These are phyloP conservation scores for Physeter macrocephalus DNA, from an alignment of 2,113 vertebrate species.

Conservation along the genomic window DNA sequence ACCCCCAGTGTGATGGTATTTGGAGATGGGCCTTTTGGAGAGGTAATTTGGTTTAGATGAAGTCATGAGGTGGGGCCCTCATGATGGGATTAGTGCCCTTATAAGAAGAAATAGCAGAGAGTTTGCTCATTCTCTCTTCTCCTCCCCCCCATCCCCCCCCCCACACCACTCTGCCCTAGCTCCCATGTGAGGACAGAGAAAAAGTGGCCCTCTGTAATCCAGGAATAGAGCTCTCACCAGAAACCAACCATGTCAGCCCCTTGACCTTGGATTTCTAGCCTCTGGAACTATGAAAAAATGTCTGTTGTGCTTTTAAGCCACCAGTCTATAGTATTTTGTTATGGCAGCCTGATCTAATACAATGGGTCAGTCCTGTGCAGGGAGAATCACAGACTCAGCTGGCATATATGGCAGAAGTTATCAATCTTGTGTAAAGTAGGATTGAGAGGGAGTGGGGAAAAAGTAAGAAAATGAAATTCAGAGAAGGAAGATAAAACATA, in stretches of 20 bases:
- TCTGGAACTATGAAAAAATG: background rate
- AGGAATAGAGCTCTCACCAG: background rate
- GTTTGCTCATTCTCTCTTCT: background rate
- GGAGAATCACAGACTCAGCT: background rate
- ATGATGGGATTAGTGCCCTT: background rate
- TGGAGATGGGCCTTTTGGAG: background rate
- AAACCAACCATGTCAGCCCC: background rate
- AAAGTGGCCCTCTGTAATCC: background rate
- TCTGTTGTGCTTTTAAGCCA: background rate
- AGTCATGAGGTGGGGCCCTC: background rate
- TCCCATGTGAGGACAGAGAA: background rate
- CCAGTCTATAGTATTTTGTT: background rate
- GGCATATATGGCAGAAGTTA: background rate
- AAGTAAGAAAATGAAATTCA: background rate
- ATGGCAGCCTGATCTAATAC: background rate
- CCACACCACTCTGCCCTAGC: background rate
- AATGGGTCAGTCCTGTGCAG: background rate
- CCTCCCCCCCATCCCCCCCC: too few species aligned
- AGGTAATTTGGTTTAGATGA: background rate
- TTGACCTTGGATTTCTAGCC: background rate
- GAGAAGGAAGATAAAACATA: background rate
- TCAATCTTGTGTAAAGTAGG: background rate
- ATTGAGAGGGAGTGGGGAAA: background rate
- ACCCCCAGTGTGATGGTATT: background rate
- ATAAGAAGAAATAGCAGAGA: background rate